These are phyloP conservation scores for Champsocephalus gunnari DNA, from an alignment of 2,797 vertebrate genomes.

Conservation along the genomic window DNA sequence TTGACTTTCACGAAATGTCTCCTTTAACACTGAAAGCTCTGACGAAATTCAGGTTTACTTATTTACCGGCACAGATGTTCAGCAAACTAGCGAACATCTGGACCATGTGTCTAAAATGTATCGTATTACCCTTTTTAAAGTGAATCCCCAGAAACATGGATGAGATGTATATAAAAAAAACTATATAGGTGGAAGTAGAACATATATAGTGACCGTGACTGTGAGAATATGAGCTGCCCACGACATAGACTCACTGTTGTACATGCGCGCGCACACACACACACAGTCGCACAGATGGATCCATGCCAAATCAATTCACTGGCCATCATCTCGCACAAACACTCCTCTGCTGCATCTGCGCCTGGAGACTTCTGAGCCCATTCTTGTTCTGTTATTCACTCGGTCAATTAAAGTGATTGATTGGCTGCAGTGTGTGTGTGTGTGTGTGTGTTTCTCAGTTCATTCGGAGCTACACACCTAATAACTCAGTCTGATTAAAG, in stretches of 20 bases:
- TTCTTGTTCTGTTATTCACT: slow-evolving; percentile 34
- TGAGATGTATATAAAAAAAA: no score
- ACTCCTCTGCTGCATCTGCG: slow-evolving; percentile 17
- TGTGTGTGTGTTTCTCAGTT: background rate
- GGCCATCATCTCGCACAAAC: slow-evolving; percentile 20
- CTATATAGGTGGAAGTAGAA: background rate
- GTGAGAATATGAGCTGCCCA: background rate
- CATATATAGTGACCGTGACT: background rate
- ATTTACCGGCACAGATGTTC: slow-evolving; percentile 1
- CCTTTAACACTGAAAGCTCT: no score
- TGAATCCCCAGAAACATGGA: no score
- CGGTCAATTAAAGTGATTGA: slow-evolving; percentile 56
- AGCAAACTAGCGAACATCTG: slow-evolving; percentile 6
- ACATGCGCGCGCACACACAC: background rate
- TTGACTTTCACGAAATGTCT: background rate
- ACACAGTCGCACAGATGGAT: background rate
- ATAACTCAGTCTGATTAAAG: slow-evolving; percentile 65
- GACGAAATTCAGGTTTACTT: background rate
- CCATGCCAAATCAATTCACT: slow-evolving; percentile 22
- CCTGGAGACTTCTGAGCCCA: slow-evolving; percentile 24
- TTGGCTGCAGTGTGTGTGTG: slow-evolving; percentile 1
- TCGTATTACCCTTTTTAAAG: background rate
- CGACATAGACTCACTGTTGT: background rate
- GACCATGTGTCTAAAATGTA: background rate
- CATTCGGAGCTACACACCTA: slow-evolving; percentile 33